These are phyloP conservation scores for Semnornis frantzii DNA, from an alignment of 2,113 vertebrate genomes.

Conservation along the genomic window DNA sequence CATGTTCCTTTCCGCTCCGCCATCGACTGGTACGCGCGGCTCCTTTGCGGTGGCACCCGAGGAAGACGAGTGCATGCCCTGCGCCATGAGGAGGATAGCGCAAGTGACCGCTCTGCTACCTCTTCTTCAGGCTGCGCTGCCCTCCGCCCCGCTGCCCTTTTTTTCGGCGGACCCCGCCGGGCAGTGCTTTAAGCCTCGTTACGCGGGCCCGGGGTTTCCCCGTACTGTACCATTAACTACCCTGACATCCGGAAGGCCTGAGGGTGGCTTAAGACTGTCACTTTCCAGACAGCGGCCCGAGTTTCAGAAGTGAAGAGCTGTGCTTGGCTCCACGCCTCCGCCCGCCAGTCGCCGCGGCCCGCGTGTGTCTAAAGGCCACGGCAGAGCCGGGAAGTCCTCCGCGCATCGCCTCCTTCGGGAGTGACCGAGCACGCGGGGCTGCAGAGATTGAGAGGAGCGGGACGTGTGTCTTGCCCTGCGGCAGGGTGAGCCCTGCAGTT, in stretches of 20 bases:
- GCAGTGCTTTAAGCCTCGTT: rapidly evolving
- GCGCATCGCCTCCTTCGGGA: no score
- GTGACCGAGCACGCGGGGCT: not conserved
- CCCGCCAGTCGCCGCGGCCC: not conserved
- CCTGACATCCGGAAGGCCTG: not conserved
- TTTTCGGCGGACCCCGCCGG: not conserved
- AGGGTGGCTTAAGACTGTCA: no score
- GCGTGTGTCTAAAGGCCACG: no score
- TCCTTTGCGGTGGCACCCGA: not conserved
- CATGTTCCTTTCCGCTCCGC: no score
- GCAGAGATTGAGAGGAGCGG: rapidly evolving
- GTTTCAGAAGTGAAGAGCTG: not conserved
- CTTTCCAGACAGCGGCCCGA: not conserved
- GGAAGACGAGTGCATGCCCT: no score
- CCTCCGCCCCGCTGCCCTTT: no score
- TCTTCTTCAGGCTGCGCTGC: not conserved
- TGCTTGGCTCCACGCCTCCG: not conserved
- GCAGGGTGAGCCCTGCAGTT: not conserved
- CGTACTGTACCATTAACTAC: rapidly evolving
- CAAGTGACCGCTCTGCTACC: not conserved
- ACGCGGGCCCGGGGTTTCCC: rapidly evolving
- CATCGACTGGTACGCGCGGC: not conserved
- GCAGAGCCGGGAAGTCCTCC: not conserved
- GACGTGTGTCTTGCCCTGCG: rapidly evolving
- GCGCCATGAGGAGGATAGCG: not conserved